Base-by-base conservation (phyloP, 2,113 vertebrate genomes). In the Protomyctophum bolini region DNA sequence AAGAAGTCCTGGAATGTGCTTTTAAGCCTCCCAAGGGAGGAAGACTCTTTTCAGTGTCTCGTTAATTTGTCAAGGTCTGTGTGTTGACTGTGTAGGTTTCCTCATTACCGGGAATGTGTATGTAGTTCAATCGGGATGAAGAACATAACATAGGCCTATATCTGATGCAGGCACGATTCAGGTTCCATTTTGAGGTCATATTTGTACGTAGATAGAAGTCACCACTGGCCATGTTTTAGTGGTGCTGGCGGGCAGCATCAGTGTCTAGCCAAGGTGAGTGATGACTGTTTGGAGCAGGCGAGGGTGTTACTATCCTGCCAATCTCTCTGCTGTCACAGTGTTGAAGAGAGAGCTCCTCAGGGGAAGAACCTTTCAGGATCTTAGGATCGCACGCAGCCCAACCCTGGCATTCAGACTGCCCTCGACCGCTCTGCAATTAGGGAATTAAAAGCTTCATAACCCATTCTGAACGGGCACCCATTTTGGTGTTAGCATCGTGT, bases 261-360 rank as follows among this genome's bases (percentile, higher is more conserved):
- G 14, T 28, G 15, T 15, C 15, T 8, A 6, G 58, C 46, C 12
- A 10, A 7, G 15, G 21, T 60, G n/a, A 59, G 48, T 58, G 15
- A 41, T 63, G 51, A 28, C 10, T 14, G 15, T 12, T 56, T 12
- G n/a, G 54, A 56, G 12, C 54, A 56, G 54, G 54, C 10, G 54
- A 12, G 6, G 54, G 54, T 56, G 7, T 2, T 12, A 56, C n/a
- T 10, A 56, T 12, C 54, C 54, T 6, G 6, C 54, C 6, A 47
- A 55, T 47, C 65, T 50, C 41, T 10, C 14, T 10, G 48, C 12
- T 41, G 54, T 14, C 10, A 6, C 33, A 6, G 54, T 47, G 48
- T 66, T 75, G 41, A 79, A 67, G 51, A 48, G 74, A 67, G 33
- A 48, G 2, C 33, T 41, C 54, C 54, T 12, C 7, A 12, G 11